Base-by-base conservation (phyloP, 2,113 vertebrate species). In the Sturnira hondurensis region DNA sequence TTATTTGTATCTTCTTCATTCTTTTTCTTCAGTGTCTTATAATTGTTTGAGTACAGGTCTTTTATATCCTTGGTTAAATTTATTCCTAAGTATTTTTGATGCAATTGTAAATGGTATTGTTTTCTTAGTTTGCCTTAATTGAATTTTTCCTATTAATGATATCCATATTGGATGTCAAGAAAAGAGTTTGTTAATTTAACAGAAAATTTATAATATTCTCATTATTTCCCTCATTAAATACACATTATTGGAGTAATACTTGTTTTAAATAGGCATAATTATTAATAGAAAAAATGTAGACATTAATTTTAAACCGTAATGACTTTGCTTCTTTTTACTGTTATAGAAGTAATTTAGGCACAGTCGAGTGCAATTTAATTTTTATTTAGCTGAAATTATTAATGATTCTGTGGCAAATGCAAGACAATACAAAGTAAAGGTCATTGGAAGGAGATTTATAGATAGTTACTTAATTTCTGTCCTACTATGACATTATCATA, bases 171-270 rank as follows among this genome's bases (percentile, higher is more conserved):
- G 93, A 95, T 86, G 88, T 94, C 88, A 83, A 76, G 50, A 88
- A 86, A 86, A 96, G 87, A 73, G 73, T 24, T 93, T 90, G 54
- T 86, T 97, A 96, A 97, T 96, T 97, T 97, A 95, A 97, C 87
- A 73, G 76, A 95, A 97, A 97, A 97, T 92, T 93, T 97, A 96
- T 81, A 96, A 81, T 81, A n/a, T 80, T 92, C 47, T 91, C 58
- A 73, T 96, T 22, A 24, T 95, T 97, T 94, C 93, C 50, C 95
- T 96, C 91, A 86, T 98, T 97, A 98, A 98, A 97, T 95, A 97
- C 83, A 83, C 63, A 56, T 96, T 93, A 96, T 36, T 24, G 12
- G n/a, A 94, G 56, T 86, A 94, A 96, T 67, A 47, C 43, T 90
- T 95, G 81, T 95, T 83, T 78, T 68, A 76, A 77, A 96, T 1